Evolutionary conservation across 2,888 invertebrate genomes (phyloP), one percentile per base, ranked within the genome.

Genomic region (Leptothorax acervorum): DNA sequence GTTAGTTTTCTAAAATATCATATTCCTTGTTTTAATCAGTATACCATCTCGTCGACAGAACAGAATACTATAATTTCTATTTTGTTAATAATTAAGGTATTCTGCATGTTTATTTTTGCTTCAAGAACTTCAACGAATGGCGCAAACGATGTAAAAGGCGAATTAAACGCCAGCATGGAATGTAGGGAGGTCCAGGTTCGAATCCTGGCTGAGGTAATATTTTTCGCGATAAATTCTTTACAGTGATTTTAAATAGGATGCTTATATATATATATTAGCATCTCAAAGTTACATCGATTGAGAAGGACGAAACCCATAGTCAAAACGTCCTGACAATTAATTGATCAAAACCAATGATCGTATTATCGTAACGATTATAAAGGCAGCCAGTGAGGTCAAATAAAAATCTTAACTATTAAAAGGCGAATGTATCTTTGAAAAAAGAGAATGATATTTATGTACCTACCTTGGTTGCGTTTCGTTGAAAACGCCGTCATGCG

Each of bases 401-500:
- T 23, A 23, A 23, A 23, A 23, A 23, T 23, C 23, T 23, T 23
- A 23, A 0, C 23, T 23, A 23, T 23, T 1, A 18, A 51, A 23
- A 18, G 3, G 11, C 18, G 0, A 48, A 55, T 31, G 3, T 53
- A 23, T 53, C 2, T 48, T 55, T 45, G 23, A 23, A 5, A 42
- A 23, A 39, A 28, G 18, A 57, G 70, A 48, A 2, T 45, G 12
- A 23, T 71, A 65, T n/a, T 2, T 35, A 65, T 5, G 3, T 60
- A 81, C 79, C 23, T 81, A 81, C 79, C 79, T 81, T 60, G 18
- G 15, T 23, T 55, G 23, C 35, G 23, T 55, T 68, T 74, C 63
- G 9, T 71, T 4, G 8, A 28, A 23, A 51, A 53, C 28, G 6
- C 5, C n/a, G 18, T 70, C 65, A 23, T 23, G 31, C 11, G 48